Percentiles rank a stretch among this genome's conserved stretches.
Evolutionary conservation across 1,140 invertebrate species (phyloP).

Genomic region (Proales similis): DNA sequence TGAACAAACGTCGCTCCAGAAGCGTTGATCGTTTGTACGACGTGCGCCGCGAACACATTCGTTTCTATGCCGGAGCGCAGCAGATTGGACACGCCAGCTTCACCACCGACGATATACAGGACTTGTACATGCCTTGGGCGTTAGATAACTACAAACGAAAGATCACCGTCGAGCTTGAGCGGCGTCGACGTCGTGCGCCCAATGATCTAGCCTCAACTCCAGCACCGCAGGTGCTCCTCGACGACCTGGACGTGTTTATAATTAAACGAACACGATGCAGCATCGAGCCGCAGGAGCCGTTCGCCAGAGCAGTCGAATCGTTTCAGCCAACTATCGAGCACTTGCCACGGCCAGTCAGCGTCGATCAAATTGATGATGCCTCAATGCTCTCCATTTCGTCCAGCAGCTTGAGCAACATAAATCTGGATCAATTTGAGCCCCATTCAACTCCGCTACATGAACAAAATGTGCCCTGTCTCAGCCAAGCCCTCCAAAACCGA

Average conservation of each 20-base stretch:
- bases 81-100: background rate
- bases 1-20: background rate
- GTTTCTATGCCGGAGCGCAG: constrained; percentile 18
- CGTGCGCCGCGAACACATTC: constrained; percentile 15
- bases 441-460: too few species aligned
- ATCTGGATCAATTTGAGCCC: constrained; percentile 17
- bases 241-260: constrained; percentile 35
- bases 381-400: background rate
- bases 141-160: constrained; percentile 37
- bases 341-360: background rate
- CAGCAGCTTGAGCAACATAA: constrained; percentile 12
- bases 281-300: background rate
- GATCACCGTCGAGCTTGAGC: constrained; percentile 33
- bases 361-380: background rate
- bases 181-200: constrained; percentile 1
- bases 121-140: constrained; percentile 27
- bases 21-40: constrained; percentile 12
- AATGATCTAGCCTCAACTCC: background rate
- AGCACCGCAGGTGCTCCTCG: background rate
- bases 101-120: constrained; percentile 32
- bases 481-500: too few species aligned
- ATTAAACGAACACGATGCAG: constrained; percentile 5
- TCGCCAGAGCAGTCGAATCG: background rate
- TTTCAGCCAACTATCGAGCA: constrained; percentile 1
- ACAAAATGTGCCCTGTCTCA: too few species aligned